Evolutionary conservation across 2,113 vertebrate genomes (phyloP).

Genomic region (Buteo buteo): DNA sequence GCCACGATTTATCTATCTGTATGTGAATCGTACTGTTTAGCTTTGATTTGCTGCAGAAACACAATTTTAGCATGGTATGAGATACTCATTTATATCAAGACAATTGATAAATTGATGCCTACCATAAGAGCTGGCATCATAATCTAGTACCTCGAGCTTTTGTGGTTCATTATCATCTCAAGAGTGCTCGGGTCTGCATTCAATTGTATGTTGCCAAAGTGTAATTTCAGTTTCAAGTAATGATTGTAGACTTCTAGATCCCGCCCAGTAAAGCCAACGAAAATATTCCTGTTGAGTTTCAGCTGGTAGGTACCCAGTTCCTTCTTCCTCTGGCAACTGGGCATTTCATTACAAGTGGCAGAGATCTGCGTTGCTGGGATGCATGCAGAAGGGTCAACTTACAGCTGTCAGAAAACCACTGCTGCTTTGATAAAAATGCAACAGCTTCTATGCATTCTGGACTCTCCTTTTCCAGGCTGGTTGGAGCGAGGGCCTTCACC

Average conservation of each 20-base stretch:
- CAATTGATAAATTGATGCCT: slow-evolving; percentile 35
- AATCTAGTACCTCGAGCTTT: not conserved
- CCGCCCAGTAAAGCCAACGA: not conserved
- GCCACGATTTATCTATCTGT: not conserved
- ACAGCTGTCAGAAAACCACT: not conserved
- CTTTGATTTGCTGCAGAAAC: slow-evolving; percentile 12
- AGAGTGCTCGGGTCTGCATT: not conserved
- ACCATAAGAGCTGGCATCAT: not conserved
- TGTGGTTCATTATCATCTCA: slow-evolving; percentile 17
- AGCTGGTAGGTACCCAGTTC: not conserved
- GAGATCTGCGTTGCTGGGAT: not conserved
- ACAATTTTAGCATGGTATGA: not conserved
- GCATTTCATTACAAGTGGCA: not conserved
- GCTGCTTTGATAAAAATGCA: not conserved
- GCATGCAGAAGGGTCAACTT: not conserved
- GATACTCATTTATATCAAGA: not conserved
- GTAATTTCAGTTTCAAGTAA: not conserved
- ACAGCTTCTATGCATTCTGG: not conserved
- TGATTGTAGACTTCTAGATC: not conserved
- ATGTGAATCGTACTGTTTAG: not conserved
- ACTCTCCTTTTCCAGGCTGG: not conserved
- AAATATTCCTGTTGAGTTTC: not conserved
- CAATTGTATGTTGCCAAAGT: not conserved
- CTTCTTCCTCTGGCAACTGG: not conserved
- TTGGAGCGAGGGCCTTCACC: not conserved